Percentiles rank a stretch among this genome's conserved stretches.
Evolutionary conservation across 1,140 invertebrate genomes (phyloP).

Genomic region (Lepidurus couesii): DNA sequence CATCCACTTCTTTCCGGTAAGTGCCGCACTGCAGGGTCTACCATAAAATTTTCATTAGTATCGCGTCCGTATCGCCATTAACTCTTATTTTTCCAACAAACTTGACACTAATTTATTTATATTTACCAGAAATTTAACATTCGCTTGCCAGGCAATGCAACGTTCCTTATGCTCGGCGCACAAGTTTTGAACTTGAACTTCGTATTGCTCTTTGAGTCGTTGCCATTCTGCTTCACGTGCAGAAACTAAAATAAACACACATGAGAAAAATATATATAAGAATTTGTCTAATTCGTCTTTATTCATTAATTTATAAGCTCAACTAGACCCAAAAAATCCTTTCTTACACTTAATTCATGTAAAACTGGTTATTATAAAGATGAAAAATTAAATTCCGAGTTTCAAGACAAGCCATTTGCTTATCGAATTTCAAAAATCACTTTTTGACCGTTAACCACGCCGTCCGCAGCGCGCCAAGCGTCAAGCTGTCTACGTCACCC

Average conservation of each 20-base stretch:
- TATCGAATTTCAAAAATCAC: no score
- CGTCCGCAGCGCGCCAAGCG: no score
- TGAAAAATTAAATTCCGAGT: no score
- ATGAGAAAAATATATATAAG: background rate
- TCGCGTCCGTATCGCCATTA: no score
- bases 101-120: background rate
- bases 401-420: no score
- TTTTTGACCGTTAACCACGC: no score
- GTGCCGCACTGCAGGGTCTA: background rate
- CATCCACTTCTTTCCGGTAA: slow-evolving; percentile 3
- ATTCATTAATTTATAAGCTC: background rate
- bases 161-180: background rate
- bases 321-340: no score
- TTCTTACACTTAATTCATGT: no score
- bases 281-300: background rate
- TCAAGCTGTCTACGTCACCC: no score
- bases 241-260: background rate
- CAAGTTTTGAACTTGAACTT: background rate
- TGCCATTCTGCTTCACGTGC: background rate
- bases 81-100: no score
- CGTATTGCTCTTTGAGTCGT: slow-evolving; percentile 21
- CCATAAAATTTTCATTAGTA: background rate
- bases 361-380: no score
- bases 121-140: background rate
- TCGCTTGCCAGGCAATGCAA: background rate